Evolutionary conservation across 1,140 invertebrate species (phyloP).

Genomic region (Bombus consobrinus): DNA sequence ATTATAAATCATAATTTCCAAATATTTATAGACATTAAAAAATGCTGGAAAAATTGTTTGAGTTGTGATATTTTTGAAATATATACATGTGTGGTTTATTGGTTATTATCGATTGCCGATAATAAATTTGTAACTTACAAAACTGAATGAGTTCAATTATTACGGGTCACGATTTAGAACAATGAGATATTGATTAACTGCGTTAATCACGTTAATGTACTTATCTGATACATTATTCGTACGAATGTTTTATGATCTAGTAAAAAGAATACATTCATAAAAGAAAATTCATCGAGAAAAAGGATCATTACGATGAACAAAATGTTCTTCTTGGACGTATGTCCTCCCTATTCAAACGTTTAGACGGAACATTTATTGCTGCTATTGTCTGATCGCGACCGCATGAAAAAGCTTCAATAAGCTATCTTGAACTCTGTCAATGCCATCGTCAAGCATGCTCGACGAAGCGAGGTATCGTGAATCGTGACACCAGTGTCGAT

Average conservation of each 20-base stretch:
- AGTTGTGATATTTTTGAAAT: too few species aligned
- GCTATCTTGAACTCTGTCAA: conserved; percentile 58
- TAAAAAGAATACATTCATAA: neutral
- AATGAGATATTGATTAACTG: neutral
- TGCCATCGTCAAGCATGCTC: conserved; percentile 50
- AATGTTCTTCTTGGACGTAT: conserved; percentile 5
- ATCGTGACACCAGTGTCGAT: conserved; percentile 19
- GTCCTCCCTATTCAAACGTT: conserved; percentile 24
- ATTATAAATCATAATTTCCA: neutral
- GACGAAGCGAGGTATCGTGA: conserved; percentile 20
- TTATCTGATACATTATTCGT: neutral
- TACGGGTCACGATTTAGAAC: neutral
- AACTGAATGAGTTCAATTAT: neutral
- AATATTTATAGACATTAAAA: neutral
- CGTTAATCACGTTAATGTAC: neutral
- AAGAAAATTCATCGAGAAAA: neutral
- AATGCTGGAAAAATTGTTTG: neutral
- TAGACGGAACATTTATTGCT: conserved; percentile 25
- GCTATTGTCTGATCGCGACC: conserved; percentile 36
- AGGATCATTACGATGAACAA: conserved; percentile 1
- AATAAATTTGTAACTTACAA: neutral
- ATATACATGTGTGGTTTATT: neutral
- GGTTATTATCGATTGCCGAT: neutral
- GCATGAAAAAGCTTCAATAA: conserved; percentile 42
- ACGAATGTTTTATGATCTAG: neutral